Evolutionary conservation across 1,140 invertebrate species (phyloP).

Genomic region (Aphelinus certus): DNA sequence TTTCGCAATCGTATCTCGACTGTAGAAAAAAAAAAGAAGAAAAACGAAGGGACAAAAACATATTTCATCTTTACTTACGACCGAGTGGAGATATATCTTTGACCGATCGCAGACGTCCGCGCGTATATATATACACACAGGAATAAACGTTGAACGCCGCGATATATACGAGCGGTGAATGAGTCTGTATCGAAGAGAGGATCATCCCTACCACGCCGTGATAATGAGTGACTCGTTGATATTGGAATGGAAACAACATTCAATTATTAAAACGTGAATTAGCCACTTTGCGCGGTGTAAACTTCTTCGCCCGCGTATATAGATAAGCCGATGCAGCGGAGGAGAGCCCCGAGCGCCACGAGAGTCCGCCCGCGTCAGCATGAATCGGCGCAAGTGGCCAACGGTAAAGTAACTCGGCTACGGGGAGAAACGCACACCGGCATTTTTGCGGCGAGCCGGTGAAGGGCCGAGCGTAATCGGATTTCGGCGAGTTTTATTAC

Average conservation of each 20-base stretch:
- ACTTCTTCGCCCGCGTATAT: constrained; percentile 23
- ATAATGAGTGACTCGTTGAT: constrained; percentile 37
- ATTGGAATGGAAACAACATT: constrained; percentile 41
- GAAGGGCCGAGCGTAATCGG: too few species aligned
- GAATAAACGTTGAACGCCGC: not conserved
- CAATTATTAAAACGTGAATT: constrained; percentile 39
- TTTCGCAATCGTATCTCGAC: too few species aligned
- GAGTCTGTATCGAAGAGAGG: not conserved
- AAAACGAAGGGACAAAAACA: too few species aligned
- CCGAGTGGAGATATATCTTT: not conserved
- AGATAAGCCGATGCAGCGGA: not conserved
- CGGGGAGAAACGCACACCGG: too few species aligned
- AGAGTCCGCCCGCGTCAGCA: constrained; percentile 14
- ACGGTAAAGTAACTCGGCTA: too few species aligned
- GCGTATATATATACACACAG: not conserved
- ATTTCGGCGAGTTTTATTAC: too few species aligned
- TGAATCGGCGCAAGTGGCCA: constrained; percentile 12
- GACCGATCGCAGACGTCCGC: constrained; percentile 1
- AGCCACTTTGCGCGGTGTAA: constrained; percentile 38
- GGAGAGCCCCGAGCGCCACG: not conserved
- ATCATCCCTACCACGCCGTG: not conserved
- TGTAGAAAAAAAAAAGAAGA: too few species aligned
- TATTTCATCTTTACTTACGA: too few species aligned
- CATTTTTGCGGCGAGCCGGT: too few species aligned
- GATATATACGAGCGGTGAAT: not conserved